These are phyloP conservation scores for Drosophila paramelanica DNA, from an alignment of 2,888 invertebrate genomes.

Conservation along the genomic window DNA sequence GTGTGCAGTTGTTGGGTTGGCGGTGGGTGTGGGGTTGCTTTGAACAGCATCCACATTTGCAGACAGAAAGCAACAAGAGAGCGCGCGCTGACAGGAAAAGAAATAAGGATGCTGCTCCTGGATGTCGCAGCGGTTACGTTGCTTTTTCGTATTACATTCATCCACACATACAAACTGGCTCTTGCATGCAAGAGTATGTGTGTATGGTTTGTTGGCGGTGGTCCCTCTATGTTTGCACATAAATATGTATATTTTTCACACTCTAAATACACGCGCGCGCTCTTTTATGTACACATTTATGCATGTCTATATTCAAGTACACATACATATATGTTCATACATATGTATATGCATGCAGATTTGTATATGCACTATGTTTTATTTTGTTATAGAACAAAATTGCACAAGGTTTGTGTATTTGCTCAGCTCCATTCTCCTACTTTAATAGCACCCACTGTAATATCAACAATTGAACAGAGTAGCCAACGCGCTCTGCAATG, in stretches of 20 bases:
- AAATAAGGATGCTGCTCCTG: conserved; percentile 69
- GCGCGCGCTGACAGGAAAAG: conserved; percentile 59
- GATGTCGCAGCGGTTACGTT: conserved; percentile 68
- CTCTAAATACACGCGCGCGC: not conserved
- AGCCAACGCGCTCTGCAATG: conserved; percentile 30
- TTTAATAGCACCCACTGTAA: conserved; percentile 24
- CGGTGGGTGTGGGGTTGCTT: conserved; percentile 27
- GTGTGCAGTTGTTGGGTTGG: conserved; percentile 17
- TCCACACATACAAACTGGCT: conserved; percentile 13
- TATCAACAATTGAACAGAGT: conserved; percentile 34
- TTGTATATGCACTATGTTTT: conserved; percentile 54
- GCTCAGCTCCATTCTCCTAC: conserved; percentile 15
- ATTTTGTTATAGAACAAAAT: conserved; percentile 44
- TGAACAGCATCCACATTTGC: conserved; percentile 71
- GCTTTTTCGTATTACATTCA: conserved; percentile 56
- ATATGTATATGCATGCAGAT: conserved; percentile 23
- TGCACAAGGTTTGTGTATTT: conserved; percentile 42
- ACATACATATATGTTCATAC: not conserved
- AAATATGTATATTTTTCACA: conserved; percentile 35
- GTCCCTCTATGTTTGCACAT: conserved; percentile 43
- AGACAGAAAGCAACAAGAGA: conserved; percentile 45
- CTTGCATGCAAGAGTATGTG: conserved; percentile 4
- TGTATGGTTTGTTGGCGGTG: conserved; percentile 64
- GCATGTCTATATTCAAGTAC: conserved; percentile 35
- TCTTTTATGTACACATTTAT: conserved; percentile 8